phyloP scores from a whole-genome alignment of 2,888 invertebrate species.

The Thereva unica region DNA sequence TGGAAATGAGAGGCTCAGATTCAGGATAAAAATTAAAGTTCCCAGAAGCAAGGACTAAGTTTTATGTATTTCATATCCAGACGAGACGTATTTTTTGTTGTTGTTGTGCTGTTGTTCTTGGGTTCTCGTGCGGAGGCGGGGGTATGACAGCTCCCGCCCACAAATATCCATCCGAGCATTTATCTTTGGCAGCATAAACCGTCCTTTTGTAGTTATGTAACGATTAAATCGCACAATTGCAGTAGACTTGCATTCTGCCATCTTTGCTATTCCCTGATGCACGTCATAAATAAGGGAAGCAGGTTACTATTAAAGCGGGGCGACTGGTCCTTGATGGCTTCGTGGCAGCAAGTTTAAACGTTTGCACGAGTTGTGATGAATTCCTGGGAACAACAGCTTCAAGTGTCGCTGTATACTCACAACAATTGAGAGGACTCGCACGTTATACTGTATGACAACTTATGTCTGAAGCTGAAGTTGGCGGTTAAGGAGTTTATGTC shows the following conservation, averaged over 20 bases:
- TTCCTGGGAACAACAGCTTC: conserved; percentile 12
- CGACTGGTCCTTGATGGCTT: conserved; percentile 15
- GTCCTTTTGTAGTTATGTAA: no score
- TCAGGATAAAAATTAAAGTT: conserved; percentile 16
- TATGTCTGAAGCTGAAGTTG: neutral
- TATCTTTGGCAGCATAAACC: no score
- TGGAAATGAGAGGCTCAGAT: conserved; percentile 5
- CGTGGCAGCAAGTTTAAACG: neutral
- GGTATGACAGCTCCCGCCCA: no score
- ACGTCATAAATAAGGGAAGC: conserved; percentile 14
- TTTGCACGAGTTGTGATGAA: conserved; percentile 6
- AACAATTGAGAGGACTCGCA: conserved; percentile 19
- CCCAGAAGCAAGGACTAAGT: conserved; percentile 10
- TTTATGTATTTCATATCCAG: neutral
- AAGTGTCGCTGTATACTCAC: neutral
- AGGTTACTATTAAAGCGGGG: conserved; percentile 18
- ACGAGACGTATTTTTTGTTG: no score
- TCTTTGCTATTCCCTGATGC: neutral
- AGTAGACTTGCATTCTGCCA: no score
- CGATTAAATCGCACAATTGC: no score
- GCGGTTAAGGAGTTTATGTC: conserved; percentile 7
- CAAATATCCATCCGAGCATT: no score
- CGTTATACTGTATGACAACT: conserved; percentile 19
- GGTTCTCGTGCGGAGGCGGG: no score
- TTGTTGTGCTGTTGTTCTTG: no score